Evolutionary conservation across 2,888 invertebrate genomes (phyloP), one percentile per base, ranked within the genome.

Genomic region (Enoplolaimus lenunculus): DNA sequence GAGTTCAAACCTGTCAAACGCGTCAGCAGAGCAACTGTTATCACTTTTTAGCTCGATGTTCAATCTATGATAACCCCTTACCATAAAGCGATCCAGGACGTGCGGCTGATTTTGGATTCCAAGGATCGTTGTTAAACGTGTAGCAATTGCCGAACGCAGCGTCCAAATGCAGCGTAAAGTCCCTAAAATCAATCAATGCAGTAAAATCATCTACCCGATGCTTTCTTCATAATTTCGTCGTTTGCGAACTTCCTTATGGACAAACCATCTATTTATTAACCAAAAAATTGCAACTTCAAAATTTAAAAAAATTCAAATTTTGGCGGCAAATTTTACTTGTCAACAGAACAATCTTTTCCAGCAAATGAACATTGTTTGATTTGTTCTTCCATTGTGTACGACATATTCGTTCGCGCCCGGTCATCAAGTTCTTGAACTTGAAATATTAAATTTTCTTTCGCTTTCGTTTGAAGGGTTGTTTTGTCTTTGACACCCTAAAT

Each of bases 361-460:
- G 77, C 78, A 68, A 79, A 79, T 0, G 79, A 78, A 71, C 79
- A 79, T 68, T 79, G 78, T 60, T 77, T 78, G 0, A 79, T 74
- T 1, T 78, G 73, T 70, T 79, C 78, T 26, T 75, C 71, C 72
- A 78, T 78, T 3, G 75, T 74, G 26, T 75, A 77, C 29, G 78
- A 78, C 34, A 79, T 69, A 31, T 71, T 69, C 67, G 73, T 72
- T 60, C 79, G 69, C 35, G 76, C 74, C 34, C 74, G 74, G 75
- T 76, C 75, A 3, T 77, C 73, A 34, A 79, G 68, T 0, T 76
- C 74, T 1, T 77, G 74, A 77, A 79, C 78, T 0, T 76, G 77
- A 71, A 79, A 79, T 73, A 79, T 76, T 57, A 79, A 76, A 71
- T 79, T 79, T 71, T 79, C 79, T 69, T 79, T 79, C 0, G 79